Conservation (phyloP, 2,888 invertebrate species). For the Drosophila melanosoma region DNA sequence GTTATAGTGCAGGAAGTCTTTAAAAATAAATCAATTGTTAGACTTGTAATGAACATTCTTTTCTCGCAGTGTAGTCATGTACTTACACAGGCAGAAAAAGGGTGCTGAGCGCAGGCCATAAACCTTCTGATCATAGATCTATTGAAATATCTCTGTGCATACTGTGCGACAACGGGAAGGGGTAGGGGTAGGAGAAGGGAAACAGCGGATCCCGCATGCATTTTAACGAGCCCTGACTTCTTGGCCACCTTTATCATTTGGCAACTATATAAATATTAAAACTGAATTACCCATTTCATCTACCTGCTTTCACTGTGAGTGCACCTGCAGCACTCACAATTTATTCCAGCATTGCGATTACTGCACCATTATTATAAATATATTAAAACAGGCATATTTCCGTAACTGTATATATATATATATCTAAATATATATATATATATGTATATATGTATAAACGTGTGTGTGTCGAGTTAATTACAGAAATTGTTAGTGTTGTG, state of each 20-base stretch:
- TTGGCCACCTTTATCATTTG: slow-evolving; percentile 31
- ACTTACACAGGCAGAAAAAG: slow-evolving; percentile 6
- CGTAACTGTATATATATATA: neutral
- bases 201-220: slow-evolving; percentile 14
- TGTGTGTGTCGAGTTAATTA: slow-evolving; percentile 40
- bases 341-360: slow-evolving; percentile 37
- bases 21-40: neutral
- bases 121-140: slow-evolving; percentile 15
- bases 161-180: rapidly evolving
- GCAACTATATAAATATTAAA: slow-evolving; percentile 21
- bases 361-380: slow-evolving; percentile 17
- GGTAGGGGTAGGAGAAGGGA: neutral
- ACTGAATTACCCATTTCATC: slow-evolving; percentile 9
- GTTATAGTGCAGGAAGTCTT: no score
- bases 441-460: slow-evolving; percentile 8
- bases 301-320: slow-evolving; percentile 29
- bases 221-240: slow-evolving; percentile 43
- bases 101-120: slow-evolving; percentile 13
- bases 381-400: slow-evolving; percentile 14
- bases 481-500: slow-evolving; percentile 34
- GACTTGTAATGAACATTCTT: neutral
- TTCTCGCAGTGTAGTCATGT: slow-evolving; percentile 25
- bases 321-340: slow-evolving; percentile 22
- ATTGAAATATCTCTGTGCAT: neutral
- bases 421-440: neutral